These are phyloP conservation scores for Cathartes aura DNA, from an alignment of 2,113 vertebrate species.

Conservation along the genomic window DNA sequence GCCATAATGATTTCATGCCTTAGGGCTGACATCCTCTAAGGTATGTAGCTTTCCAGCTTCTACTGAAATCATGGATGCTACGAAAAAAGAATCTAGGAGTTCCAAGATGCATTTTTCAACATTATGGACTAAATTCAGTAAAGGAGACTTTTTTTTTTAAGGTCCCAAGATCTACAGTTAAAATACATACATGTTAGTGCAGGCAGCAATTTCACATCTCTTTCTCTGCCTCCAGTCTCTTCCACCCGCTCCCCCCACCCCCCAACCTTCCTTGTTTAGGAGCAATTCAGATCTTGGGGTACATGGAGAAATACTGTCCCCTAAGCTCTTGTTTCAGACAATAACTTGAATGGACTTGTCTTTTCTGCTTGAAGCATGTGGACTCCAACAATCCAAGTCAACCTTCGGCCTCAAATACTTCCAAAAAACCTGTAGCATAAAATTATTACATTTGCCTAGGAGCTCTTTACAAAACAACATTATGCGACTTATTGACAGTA, in stretches of 20 bases:
- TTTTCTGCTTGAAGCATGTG: neutral
- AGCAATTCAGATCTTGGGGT: neutral
- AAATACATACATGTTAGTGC: neutral
- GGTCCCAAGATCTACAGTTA: neutral
- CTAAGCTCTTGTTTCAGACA: neutral
- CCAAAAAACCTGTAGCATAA: too few species aligned
- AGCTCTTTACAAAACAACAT: neutral
- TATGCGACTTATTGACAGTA: neutral
- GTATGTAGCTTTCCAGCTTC: neutral
- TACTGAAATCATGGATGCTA: neutral
- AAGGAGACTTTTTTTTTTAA: neutral
- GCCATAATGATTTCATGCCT: neutral
- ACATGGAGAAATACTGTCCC: neutral
- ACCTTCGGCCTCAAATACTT: neutral
- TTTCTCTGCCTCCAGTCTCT: neutral
- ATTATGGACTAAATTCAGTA: neutral
- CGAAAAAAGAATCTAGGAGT: neutral
- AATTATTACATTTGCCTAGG: neutral
- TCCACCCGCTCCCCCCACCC: fast-evolving
- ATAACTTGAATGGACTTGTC: neutral
- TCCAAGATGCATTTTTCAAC: neutral
- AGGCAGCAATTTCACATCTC: neutral
- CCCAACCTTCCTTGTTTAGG: neutral
- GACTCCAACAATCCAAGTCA: neutral
- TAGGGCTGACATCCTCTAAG: neutral